Percentiles rank a stretch among this genome's conserved stretches.
phyloP scores from a whole-genome alignment of 2,888 invertebrate genomes.

The Cantharis rustica region DNA sequence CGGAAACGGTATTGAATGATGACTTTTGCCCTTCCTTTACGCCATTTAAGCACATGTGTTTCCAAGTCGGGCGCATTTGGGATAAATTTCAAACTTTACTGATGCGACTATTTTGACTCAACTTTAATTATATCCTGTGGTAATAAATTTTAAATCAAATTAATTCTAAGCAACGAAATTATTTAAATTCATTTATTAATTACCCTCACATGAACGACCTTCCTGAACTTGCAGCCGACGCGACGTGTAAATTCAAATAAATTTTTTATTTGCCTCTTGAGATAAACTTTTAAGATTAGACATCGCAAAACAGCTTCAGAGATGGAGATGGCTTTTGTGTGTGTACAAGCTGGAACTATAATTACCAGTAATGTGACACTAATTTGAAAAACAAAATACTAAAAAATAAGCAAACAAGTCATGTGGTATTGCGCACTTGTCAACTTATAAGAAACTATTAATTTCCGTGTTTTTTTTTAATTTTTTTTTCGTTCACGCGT shows the following conservation, averaged over 20 bases:
- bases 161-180: neutral
- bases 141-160: neutral
- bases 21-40: constrained; percentile 27
- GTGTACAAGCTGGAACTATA: neutral
- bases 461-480: neutral
- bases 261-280: neutral
- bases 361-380: neutral
- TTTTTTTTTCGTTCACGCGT: neutral
- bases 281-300: neutral
- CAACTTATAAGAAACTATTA: too few species aligned
- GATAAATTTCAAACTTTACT: neutral
- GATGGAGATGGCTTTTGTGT: neutral
- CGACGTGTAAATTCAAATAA: neutral
- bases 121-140: neutral
- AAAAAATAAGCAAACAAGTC: neutral
- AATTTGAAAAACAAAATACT: neutral
- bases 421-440: neutral
- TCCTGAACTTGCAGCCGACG: neutral
- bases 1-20: constrained; percentile 27
- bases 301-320: neutral
- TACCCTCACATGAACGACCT: neutral
- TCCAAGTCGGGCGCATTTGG: neutral
- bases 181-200: neutral
- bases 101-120: neutral
- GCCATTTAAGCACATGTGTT: constrained; percentile 13